Base-by-base conservation (phyloP, 2,797 vertebrate genomes). In the Nannoperca obscura region DNA sequence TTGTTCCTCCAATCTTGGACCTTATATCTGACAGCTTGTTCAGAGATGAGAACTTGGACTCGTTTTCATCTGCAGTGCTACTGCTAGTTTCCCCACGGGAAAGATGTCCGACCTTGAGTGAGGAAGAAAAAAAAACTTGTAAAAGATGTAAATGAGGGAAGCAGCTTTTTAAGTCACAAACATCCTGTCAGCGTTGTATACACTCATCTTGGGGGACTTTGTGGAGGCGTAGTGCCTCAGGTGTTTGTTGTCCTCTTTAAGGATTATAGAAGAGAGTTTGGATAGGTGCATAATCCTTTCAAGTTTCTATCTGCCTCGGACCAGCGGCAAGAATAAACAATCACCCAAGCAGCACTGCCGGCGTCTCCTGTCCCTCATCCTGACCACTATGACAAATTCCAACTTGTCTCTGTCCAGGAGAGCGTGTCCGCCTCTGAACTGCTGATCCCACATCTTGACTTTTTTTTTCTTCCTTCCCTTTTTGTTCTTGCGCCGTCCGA, bases 181-280 rank as follows among this genome's bases (percentile, higher is more conserved):
- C 81, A 54, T 62, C 74, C 74, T 82, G 75, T 81, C 80, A 73
- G 60, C 11, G 32, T 68, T 77, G 83, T 72, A 30, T 47, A 12
- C 63, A 32, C 77, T 71, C 78, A 42, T 87, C 63, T 83, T 76
- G 54, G 77, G 76, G 85, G 86, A 79, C 70, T 84, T 27, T 71
- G 80, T 32, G 83, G 65, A 83, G 81, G 86, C 60, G 69, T 54
- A 13, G 70, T 2, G 85, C 87, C 84, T 87, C 86, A 71, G 91
- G 91, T 91, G 83, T 89, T 87, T 87, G 85, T 78, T 83, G 87
- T 90, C 82, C 84, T 91, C 81, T 89, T 90, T 80, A 69, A 83
- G 85, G 85, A 92, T 90, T 87, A 91, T 78, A 84, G 70, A 65
- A 65, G 66, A 64, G 76, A 74, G 61, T 69, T 83, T 80, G 69